A percentile compares a stretch with the other conserved stretches of the same genome.
phyloP scores from a whole-genome alignment of 2,888 invertebrate species.

The Anthoptus insignis region DNA sequence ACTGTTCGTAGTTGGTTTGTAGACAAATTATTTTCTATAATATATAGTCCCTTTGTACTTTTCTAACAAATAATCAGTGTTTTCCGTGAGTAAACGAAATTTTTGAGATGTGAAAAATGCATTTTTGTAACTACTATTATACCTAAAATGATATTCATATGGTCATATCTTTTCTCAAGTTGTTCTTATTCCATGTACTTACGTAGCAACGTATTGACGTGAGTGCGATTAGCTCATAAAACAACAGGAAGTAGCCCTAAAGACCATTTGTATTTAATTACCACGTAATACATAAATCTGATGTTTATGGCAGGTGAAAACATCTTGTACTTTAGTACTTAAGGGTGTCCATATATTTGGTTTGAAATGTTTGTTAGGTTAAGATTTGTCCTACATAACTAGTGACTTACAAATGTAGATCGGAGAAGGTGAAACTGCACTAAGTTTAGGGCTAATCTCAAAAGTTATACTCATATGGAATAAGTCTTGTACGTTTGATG shows the following conservation, averaged over 20 bases:
- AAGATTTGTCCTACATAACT: not conserved
- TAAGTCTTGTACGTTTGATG: no score
- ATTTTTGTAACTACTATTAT: not conserved
- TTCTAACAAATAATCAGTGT: not conserved
- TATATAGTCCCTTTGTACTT: not conserved
- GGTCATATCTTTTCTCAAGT: not conserved
- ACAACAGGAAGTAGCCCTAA: not conserved
- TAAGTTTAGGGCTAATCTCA: no score
- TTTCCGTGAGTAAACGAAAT: not conserved
- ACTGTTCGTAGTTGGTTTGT: not conserved
- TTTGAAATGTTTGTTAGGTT: not conserved
- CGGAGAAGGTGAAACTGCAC: no score
- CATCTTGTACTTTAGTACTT: not conserved
- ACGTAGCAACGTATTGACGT: not conserved
- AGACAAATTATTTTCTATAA: not conserved
- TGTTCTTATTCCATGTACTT: not conserved
- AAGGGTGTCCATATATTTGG: not conserved
- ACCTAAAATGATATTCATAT: not conserved
- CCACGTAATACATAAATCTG: slow-evolving; percentile 4
- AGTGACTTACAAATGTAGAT: not conserved
- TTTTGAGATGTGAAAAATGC: not conserved
- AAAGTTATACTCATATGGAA: no score
- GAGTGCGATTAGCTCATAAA: not conserved
- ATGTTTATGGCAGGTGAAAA: not conserved
- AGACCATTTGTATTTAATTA: not conserved